phyloP scores from a whole-genome alignment of 2,113 vertebrate genomes.

The Lamprotornis superbus region DNA sequence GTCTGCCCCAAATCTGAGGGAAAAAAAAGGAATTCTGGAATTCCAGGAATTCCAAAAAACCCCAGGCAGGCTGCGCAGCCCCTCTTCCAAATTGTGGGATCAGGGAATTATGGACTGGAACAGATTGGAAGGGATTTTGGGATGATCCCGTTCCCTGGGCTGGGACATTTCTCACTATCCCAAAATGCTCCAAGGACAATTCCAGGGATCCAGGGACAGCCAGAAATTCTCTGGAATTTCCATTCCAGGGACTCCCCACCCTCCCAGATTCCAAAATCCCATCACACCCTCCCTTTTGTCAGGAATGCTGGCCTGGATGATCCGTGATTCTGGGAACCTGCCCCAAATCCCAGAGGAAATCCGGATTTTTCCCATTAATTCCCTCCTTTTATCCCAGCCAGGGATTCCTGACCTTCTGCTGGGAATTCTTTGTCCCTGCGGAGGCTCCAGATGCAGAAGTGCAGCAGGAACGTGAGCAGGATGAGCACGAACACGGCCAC shows the following conservation, averaged over 20 bases:
- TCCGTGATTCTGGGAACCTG: rapidly evolving
- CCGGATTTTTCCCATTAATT: no score
- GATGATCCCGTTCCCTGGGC: not conserved
- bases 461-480: constrained; percentile 43
- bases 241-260: no score
- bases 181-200: not conserved
- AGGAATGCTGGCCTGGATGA: not conserved
- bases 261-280: not conserved
- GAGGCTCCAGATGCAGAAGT: constrained; percentile 62
- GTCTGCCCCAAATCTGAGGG: constrained; percentile 16
- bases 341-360: not conserved
- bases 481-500: constrained; percentile 35
- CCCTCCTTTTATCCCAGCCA: no score
- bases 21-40: not conserved
- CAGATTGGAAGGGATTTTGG: not conserved
- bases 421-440: not conserved
- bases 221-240: not conserved
- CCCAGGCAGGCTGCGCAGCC: not conserved
- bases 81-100: not conserved
- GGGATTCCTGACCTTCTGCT: no score
- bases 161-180: no score
- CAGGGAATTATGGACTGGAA: no score
- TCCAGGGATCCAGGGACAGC: no score
- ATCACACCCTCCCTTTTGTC: rapidly evolving
- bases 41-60: not conserved